These are phyloP conservation scores for Xiphophorus hellerii DNA, from an alignment of 2,113 vertebrate species.

Conservation along the genomic window DNA sequence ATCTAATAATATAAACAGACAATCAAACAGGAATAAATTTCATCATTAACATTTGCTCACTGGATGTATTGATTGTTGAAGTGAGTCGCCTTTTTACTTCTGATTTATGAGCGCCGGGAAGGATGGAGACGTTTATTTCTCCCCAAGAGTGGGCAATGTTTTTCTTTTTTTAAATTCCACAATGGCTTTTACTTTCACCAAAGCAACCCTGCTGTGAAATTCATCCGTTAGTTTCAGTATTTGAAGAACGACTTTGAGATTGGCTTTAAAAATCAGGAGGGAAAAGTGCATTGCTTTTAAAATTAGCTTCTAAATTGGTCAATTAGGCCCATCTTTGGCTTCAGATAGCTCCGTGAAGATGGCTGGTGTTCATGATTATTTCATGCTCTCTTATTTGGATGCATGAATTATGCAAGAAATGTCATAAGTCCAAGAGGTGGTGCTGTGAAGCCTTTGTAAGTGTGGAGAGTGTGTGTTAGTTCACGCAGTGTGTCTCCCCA, in stretches of 20 bases:
- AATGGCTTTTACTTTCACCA: slow-evolving; percentile 14
- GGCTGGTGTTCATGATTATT: slow-evolving; percentile 65
- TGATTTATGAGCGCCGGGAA: slow-evolving; percentile 16
- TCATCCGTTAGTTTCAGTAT: slow-evolving; percentile 24
- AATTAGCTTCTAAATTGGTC: slow-evolving; percentile 57
- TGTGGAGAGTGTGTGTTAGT: slow-evolving; percentile 16
- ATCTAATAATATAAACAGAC: slow-evolving; percentile 7
- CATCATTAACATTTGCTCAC: neutral
- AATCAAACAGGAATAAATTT: slow-evolving; percentile 10
- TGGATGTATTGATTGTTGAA: slow-evolving; percentile 22
- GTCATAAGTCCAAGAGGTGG: slow-evolving; percentile 59
- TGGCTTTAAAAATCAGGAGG: slow-evolving; percentile 57
- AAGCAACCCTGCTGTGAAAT: slow-evolving; percentile 16
- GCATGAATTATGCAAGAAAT: slow-evolving; percentile 61
- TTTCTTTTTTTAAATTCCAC: slow-evolving; percentile 24
- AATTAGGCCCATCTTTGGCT: slow-evolving; percentile 64
- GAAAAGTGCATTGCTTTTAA: slow-evolving; percentile 50
- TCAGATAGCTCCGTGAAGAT: slow-evolving; percentile 51
- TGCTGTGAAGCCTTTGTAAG: slow-evolving; percentile 40
- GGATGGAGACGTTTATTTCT: slow-evolving; percentile 44
- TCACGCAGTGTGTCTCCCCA: slow-evolving; percentile 5
- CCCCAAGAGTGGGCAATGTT: slow-evolving; percentile 19
- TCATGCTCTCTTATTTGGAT: slow-evolving; percentile 71
- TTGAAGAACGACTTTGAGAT: slow-evolving; percentile 38
- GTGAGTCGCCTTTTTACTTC: slow-evolving; percentile 18